Percentiles rank a stretch among this genome's conserved stretches.
Conservation (phyloP, 1,140 invertebrate genomes). For the Drosophila ficusphila region DNA sequence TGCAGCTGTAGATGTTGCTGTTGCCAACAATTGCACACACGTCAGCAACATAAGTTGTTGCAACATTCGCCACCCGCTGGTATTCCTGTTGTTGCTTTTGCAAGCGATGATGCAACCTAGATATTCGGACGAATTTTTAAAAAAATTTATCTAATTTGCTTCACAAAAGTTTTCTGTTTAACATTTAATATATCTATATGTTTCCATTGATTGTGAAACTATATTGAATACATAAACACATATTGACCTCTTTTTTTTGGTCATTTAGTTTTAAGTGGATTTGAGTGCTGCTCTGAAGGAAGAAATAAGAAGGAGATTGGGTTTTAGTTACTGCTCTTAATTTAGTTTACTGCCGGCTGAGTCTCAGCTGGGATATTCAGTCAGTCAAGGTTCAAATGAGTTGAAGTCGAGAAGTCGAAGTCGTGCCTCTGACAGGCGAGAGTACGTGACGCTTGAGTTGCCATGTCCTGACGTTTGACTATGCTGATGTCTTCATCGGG, state of each 20-base stretch:
- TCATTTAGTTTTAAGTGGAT: too few species aligned
- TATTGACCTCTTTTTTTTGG: too few species aligned
- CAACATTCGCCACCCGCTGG: neutral
- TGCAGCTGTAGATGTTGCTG: constrained; percentile 7
- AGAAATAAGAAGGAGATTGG: neutral
- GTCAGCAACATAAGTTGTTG: constrained; percentile 38
- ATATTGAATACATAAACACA: too few species aligned
- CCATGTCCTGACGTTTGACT: constrained; percentile 49
- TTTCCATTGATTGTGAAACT: too few species aligned
- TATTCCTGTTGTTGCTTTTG: neutral
- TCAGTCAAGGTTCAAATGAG: constrained; percentile 57
- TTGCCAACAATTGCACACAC: constrained; percentile 30
- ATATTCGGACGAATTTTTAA: too few species aligned
- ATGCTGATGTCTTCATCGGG: constrained; percentile 52
- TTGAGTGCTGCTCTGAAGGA: neutral
- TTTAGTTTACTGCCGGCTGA: constrained; percentile 52
- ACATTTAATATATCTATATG: too few species aligned
- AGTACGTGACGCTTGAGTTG: constrained; percentile 55
- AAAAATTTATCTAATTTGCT: too few species aligned
- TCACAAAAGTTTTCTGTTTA: too few species aligned
- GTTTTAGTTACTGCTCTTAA: constrained; percentile 40
- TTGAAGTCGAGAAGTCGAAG: constrained; percentile 28
- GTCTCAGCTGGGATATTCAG: constrained; percentile 38
- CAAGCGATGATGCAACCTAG: too few species aligned
- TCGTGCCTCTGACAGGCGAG: constrained; percentile 50